Evolutionary conservation across 2,113 vertebrate genomes (phyloP).

Genomic region (Camelus dromedarius): DNA sequence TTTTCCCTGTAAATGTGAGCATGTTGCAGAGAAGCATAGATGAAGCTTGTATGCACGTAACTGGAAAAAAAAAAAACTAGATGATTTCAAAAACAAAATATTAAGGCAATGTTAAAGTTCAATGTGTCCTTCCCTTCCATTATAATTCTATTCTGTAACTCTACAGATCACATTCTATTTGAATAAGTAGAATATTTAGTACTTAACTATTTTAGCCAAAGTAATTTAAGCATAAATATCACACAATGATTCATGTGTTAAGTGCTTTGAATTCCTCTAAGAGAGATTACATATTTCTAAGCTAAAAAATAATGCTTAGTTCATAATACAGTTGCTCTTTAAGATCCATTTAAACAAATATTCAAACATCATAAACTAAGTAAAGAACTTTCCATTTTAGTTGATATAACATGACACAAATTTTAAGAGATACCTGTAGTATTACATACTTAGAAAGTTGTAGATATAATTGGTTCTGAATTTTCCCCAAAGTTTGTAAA

Average conservation of each 20-base stretch:
- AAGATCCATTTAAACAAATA: constrained; percentile 29
- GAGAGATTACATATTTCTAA: not conserved
- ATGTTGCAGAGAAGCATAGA: constrained; percentile 33
- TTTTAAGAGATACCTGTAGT: not conserved
- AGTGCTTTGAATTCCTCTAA: not conserved
- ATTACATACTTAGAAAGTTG: not conserved
- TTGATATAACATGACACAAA: not conserved
- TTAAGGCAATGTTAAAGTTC: constrained; percentile 32
- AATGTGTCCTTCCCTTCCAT: not conserved
- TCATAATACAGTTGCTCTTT: not conserved
- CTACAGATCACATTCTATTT: not conserved
- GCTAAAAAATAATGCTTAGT: not conserved
- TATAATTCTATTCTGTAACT: not conserved
- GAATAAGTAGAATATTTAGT: constrained; percentile 17
- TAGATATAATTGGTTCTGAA: not conserved
- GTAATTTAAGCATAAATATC: constrained; percentile 1
- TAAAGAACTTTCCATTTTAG: not conserved
- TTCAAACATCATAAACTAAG: constrained; percentile 37
- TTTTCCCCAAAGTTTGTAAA: not conserved
- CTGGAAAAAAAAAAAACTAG: not conserved
- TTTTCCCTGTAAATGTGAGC: not conserved
- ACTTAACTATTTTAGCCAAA: constrained; percentile 41
- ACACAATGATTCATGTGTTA: not conserved
- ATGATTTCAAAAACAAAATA: not conserved
- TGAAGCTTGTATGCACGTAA: not conserved